Conservation (phyloP, 2,797 vertebrate species). For the Prunella strophiata region DNA sequence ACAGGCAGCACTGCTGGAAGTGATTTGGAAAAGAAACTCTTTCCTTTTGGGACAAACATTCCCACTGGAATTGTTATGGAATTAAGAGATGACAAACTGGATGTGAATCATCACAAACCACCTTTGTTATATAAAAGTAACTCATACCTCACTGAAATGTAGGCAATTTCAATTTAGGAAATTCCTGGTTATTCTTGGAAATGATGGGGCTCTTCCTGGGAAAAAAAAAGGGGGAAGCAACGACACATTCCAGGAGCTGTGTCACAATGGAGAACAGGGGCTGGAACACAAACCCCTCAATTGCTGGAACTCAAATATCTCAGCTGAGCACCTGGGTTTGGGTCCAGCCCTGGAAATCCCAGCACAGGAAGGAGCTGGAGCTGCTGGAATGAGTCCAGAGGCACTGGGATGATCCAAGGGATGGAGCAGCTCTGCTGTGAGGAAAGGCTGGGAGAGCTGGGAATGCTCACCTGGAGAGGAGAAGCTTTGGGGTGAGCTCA, state of each 20-base stretch:
- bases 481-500: background rate
- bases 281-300: background rate
- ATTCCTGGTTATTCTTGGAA: background rate
- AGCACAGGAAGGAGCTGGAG: background rate
- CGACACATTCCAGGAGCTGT: background rate
- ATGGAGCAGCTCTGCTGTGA: background rate
- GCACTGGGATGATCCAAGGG: accelerated
- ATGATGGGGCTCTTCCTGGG: background rate
- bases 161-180: background rate
- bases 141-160: background rate
- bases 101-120: background rate
- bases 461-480: background rate
- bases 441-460: background rate
- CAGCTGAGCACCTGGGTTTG: background rate
- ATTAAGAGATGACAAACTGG: background rate
- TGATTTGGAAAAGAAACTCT: background rate
- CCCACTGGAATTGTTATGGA: background rate
- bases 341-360: background rate
- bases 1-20: background rate
- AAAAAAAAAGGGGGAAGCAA: too few species aligned
- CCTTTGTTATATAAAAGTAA: background rate
- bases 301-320: too few species aligned
- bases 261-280: background rate
- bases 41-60: background rate
- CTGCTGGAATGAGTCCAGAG: background rate